Evolutionary conservation across 2,888 invertebrate genomes (phyloP).

Genomic region (Agrotis puta): DNA sequence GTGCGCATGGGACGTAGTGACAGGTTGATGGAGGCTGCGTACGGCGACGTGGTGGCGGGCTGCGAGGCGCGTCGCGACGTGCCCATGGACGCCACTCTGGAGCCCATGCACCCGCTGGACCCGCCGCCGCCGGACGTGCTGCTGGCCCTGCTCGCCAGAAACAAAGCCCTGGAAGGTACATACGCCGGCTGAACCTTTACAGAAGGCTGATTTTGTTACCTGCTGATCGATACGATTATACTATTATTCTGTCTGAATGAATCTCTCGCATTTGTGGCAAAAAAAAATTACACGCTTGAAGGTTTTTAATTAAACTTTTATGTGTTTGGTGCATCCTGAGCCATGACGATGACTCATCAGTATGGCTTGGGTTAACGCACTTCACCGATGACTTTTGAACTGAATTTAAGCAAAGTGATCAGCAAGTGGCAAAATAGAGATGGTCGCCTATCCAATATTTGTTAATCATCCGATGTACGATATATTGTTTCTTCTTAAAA

Average conservation of each 20-base stretch:
- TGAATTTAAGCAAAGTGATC: not conserved
- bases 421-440: not conserved
- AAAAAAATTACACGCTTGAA: too few relatives aligned
- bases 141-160: constrained; percentile 95
- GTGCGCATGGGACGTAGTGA: constrained; percentile 76
- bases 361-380: not conserved
- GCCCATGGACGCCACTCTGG: constrained; percentile 80
- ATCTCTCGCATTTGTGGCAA: too few relatives aligned
- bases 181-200: not conserved
- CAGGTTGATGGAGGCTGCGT: constrained; percentile 79
- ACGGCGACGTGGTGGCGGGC: constrained; percentile 78
- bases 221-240: constrained; percentile 2
- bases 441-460: too few relatives aligned
- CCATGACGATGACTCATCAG: not conserved
- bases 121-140: constrained; percentile 96
- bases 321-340: not conserved
- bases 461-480: not conserved
- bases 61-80: constrained; percentile 76
- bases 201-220: constrained; percentile 57
- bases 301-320: not conserved
- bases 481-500: too few relatives aligned
- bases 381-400: not conserved
- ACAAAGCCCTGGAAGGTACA: constrained; percentile 97
- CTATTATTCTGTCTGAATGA: not conserved
- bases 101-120: constrained; percentile 84